A percentile compares a stretch with the other conserved stretches of the same genome.
Evolutionary conservation across 2,113 vertebrate genomes (phyloP).

Genomic region (Podarcis cretensis): DNA sequence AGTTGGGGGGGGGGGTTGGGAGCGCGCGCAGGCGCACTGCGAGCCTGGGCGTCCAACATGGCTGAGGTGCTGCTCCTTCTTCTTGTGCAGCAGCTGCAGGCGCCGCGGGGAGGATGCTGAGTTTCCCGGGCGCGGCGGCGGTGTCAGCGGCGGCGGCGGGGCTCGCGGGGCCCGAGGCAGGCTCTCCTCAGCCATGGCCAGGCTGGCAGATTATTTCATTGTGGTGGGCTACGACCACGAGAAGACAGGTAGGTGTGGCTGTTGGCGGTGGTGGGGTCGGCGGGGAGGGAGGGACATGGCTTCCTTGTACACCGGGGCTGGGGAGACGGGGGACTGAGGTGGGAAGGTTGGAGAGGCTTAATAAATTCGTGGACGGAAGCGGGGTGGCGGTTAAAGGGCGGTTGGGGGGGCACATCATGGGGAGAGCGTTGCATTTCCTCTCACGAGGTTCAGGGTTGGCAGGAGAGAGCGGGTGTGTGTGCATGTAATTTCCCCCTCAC

Average conservation of each 20-base stretch:
- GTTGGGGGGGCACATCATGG: background rate
- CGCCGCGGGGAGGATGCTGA: conserved; percentile 90
- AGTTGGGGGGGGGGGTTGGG: background rate
- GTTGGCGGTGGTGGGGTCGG: conserved; percentile 39
- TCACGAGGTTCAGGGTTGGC: background rate
- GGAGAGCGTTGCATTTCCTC: background rate
- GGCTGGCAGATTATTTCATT: conserved; percentile 94
- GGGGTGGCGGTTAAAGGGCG: background rate
- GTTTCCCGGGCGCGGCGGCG: conserved; percentile 63
- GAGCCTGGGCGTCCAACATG: conserved; percentile 91
- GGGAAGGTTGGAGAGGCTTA: background rate
- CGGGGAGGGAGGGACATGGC: background rate
- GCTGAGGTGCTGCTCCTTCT: conserved; percentile 84
- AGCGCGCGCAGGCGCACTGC: conserved; percentile 86
- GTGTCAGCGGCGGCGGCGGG: conserved; percentile 46
- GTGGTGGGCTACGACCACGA: conserved; percentile 95
- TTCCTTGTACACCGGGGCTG: background rate
- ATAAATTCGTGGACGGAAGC: background rate
- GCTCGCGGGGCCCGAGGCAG: conserved; percentile 53
- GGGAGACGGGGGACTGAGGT: background rate
- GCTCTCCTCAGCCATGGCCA: conserved; percentile 85
- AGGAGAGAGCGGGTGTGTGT: background rate
- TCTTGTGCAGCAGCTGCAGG: conserved; percentile 76
- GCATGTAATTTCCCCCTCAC: background rate
- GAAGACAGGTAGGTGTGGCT: conserved; percentile 87